Conservation (phyloP, 2,888 invertebrate genomes). For the Erynnis tages region DNA sequence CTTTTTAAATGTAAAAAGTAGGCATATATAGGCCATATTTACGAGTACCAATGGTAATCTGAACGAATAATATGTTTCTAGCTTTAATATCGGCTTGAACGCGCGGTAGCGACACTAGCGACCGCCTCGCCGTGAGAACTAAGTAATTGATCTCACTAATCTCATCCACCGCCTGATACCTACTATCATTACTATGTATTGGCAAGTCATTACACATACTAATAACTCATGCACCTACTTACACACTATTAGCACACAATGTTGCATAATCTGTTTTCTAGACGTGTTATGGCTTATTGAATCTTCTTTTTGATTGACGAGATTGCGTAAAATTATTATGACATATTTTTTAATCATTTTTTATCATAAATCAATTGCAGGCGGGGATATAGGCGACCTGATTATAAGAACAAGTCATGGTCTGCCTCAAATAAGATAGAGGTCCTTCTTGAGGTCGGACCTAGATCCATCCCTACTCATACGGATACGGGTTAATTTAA, state of each 20-base stretch:
- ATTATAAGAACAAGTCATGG: no score
- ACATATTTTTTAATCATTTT: neutral
- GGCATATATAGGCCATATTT: no score
- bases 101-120: conserved; percentile 38
- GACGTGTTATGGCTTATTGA: conserved; percentile 16
- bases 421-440: no score
- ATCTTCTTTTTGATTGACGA: conserved; percentile 21
- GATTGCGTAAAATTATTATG: conserved; percentile 12
- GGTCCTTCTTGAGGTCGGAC: no score
- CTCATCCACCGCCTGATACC: conserved; percentile 51
- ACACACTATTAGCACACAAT: conserved; percentile 17
- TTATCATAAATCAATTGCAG: no score
- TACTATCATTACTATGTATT: conserved; percentile 19
- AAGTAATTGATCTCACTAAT: conserved; percentile 71
- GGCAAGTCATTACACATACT: conserved; percentile 18
- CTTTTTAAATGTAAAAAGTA: no score
- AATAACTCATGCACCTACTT: conserved; percentile 19
- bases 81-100: conserved; percentile 19
- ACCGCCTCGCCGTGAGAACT: conserved; percentile 69
- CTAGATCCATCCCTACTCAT: no score
- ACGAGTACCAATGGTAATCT: no score
- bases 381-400: neutral
- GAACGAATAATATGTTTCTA: neutral
- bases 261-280: conserved; percentile 16
- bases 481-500: no score